Percentiles rank a stretch among this genome's conserved stretches.
Evolutionary conservation across 2,888 invertebrate species (phyloP).

Genomic region (Ormia ochracea): DNA sequence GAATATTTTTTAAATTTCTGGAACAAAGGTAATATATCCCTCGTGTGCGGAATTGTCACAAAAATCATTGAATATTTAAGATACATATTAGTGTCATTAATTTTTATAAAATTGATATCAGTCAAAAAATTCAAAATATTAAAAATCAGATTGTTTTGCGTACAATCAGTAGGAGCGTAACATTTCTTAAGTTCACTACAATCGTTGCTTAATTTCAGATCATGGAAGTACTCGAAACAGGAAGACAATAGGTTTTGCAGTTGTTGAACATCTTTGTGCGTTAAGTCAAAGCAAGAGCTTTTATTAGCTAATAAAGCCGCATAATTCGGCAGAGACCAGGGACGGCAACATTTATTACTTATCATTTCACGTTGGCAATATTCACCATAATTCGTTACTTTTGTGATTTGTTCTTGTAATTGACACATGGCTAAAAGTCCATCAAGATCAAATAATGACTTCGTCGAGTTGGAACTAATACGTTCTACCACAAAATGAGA

Average conservation of each 20-base stretch:
- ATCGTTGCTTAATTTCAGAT: conserved; percentile 83
- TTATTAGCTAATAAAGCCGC: conserved; percentile 88
- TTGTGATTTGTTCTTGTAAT: conserved; percentile 83
- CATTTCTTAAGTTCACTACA: conserved; percentile 82
- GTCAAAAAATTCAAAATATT: conserved; percentile 90
- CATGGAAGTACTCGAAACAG: conserved; percentile 87
- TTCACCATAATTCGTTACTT: conserved; percentile 79
- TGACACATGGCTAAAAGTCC: conserved; percentile 85
- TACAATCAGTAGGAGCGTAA: conserved; percentile 86
- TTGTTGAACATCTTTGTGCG: conserved; percentile 82
- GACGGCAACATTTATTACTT: conserved; percentile 84
- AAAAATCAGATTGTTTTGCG: conserved; percentile 87
- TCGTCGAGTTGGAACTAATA: conserved; percentile 77
- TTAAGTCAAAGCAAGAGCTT: conserved; percentile 87
- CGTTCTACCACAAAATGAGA: conserved; percentile 86
- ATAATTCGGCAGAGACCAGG: conserved; percentile 95
- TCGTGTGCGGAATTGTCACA: conserved; percentile 88
- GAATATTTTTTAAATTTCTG: too few species aligned
- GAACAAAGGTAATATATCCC: conserved; percentile 84
- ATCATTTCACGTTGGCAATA: conserved; percentile 79
- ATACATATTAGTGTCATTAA: conserved; percentile 79
- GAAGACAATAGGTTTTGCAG: conserved; percentile 80
- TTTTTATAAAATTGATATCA: conserved; percentile 85
- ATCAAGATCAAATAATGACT: conserved; percentile 76
- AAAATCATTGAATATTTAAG: conserved; percentile 88